phyloP scores from a whole-genome alignment of 2,888 invertebrate genomes.

The Mesorhabditis spiculigera region DNA sequence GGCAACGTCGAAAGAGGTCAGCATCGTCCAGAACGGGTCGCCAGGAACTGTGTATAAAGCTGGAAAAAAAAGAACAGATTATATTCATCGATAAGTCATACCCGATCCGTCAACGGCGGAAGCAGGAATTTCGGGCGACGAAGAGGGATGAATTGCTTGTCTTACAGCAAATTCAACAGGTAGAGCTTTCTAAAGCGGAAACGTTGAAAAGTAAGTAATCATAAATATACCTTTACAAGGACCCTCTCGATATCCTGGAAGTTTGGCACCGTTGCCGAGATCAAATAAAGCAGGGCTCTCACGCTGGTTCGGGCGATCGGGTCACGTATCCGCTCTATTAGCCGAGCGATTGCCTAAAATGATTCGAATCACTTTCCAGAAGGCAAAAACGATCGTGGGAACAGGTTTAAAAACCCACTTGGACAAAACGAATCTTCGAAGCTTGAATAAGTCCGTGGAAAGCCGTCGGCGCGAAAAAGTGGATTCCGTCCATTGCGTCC shows the following conservation, averaged over 20 bases:
- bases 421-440: background rate
- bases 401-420: background rate
- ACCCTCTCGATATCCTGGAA: background rate
- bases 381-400: background rate
- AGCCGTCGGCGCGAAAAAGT: conserved; percentile 7
- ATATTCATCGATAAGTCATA: background rate
- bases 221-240: background rate
- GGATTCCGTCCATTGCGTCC: conserved; percentile 19
- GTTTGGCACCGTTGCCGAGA: background rate
- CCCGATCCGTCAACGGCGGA: too few relatives aligned
- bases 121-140: too few relatives aligned
- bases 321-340: background rate
- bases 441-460: background rate
- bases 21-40: conserved; percentile 18
- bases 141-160: too few relatives aligned
- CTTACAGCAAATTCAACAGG: too few relatives aligned
- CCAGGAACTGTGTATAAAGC: conserved; percentile 9
- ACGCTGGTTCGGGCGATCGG: background rate
- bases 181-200: background rate
- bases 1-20: conserved; percentile 25
- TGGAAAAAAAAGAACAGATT: conserved; percentile 14
- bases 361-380: background rate
- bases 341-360: conserved; percentile 6
- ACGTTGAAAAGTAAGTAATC: background rate
- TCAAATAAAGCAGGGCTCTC: background rate